These are phyloP conservation scores for Acanthosepion pharaonis DNA, from an alignment of 2,888 invertebrate species.

Conservation along the genomic window DNA sequence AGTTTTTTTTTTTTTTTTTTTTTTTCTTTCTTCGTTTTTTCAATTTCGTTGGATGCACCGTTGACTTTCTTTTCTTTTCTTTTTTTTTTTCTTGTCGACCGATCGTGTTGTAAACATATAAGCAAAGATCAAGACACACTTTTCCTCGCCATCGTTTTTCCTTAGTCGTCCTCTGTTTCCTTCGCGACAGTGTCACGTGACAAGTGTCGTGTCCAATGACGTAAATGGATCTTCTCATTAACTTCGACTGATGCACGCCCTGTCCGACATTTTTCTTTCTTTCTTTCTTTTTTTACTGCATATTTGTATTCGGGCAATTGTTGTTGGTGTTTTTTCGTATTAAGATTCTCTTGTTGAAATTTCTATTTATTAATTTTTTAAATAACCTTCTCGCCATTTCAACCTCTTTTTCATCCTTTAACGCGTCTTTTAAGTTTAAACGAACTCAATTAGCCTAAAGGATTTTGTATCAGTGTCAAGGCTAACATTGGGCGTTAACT, in stretches of 20 bases:
- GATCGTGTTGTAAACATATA: no score
- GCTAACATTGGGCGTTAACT: background rate
- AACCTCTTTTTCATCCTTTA: background rate
- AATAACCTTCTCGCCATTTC: background rate
- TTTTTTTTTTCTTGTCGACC: no score
- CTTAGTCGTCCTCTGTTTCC: background rate
- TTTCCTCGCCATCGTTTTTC: background rate
- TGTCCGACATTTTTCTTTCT: background rate
- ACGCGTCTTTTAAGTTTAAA: background rate
- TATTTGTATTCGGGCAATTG: background rate
- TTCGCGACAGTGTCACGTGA: background rate
- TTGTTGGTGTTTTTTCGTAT: background rate
- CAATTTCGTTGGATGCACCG: no score
- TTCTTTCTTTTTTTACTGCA: background rate
- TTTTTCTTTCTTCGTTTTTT: no score
- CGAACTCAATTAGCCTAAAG: background rate
- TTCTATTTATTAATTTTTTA: background rate
- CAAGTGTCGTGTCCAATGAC: constrained; percentile 1
- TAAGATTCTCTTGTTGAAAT: background rate
- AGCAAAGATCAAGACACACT: no score
- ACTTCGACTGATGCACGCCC: background rate
- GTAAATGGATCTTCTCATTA: background rate
- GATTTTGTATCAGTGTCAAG: background rate
- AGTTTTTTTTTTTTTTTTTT: no score
- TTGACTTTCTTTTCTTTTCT: no score